Conservation (phyloP, 2,113 vertebrate genomes). For the Leuciscus idus region DNA sequence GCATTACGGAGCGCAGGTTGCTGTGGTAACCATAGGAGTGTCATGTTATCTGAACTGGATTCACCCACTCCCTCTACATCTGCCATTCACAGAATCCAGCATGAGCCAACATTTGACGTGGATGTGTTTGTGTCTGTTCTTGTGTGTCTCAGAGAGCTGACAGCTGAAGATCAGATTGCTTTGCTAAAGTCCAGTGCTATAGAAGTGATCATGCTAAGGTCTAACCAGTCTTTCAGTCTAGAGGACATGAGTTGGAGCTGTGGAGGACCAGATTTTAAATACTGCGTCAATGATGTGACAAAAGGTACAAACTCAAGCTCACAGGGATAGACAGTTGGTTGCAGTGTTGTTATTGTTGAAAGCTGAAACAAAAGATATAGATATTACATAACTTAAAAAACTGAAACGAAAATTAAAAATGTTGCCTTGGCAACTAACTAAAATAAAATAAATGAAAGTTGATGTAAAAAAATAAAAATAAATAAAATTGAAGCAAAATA, state of each 20-base stretch:
- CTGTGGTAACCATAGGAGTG: conserved; percentile 43
- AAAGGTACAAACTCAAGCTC: conserved; percentile 78
- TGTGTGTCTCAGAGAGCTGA: conserved; percentile 76
- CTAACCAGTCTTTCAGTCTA: conserved; percentile 93
- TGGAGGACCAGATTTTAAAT: conserved; percentile 89
- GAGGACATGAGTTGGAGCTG: conserved; percentile 98
- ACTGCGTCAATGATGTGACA: conserved; percentile 86
- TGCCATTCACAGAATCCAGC: conserved; percentile 39
- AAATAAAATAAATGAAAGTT: too few relatives aligned
- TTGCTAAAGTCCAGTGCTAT: conserved; percentile 96
- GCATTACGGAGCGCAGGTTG: conserved; percentile 41
- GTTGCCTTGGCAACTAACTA: neutral
- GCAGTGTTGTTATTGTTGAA: neutral
- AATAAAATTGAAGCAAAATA: neutral
- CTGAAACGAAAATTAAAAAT: neutral
- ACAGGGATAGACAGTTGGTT: neutral
- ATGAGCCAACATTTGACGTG: conserved; percentile 4
- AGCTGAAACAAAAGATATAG: neutral
- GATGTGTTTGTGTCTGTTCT: conserved; percentile 32
- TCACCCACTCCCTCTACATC: conserved; percentile 19
- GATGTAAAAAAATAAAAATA: too few relatives aligned
- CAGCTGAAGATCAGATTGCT: conserved; percentile 95
- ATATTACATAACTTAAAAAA: neutral
- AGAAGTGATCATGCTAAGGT: conserved; percentile 97
- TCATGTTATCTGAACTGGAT: conserved; percentile 22